phyloP scores from a whole-genome alignment of 2,113 vertebrate species.

The Trichechus manatus region DNA sequence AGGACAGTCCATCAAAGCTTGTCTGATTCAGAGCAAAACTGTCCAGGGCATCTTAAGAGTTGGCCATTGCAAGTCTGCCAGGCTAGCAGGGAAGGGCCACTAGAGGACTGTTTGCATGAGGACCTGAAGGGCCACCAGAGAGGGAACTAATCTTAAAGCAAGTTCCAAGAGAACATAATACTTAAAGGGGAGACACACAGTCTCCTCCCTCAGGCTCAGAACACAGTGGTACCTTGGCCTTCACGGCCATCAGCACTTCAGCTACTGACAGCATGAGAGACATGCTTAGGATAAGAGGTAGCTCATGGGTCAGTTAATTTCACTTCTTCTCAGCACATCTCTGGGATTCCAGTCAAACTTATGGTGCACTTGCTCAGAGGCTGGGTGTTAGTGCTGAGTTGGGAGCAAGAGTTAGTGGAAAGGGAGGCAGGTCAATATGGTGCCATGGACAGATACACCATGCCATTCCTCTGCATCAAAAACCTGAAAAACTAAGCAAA shows the following conservation, averaged over 20 bases:
- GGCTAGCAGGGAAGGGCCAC: background rate
- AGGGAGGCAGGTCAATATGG: too few relatives aligned
- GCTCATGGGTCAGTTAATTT: background rate
- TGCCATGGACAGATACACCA: too few relatives aligned
- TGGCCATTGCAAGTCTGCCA: background rate
- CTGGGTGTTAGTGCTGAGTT: background rate
- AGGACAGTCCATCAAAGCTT: background rate
- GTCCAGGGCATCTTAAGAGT: background rate
- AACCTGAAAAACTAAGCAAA: too few relatives aligned
- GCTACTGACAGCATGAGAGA: constrained; percentile 5
- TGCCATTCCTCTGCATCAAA: too few relatives aligned
- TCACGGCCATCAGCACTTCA: background rate
- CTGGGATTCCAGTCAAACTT: background rate
- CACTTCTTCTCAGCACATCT: background rate
- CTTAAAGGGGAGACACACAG: background rate
- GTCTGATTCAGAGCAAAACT: background rate
- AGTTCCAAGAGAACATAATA: background rate
- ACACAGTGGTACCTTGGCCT: background rate
- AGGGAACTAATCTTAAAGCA: background rate
- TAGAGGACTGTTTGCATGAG: background rate
- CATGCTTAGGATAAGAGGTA: background rate
- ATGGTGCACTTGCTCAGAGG: background rate
- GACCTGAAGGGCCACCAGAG: background rate
- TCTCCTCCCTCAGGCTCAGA: background rate
- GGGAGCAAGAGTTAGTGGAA: background rate